Evolutionary conservation across 2,888 invertebrate genomes (phyloP), one percentile per base, ranked within the genome.

Genomic region (Criorhina ranunculi): DNA sequence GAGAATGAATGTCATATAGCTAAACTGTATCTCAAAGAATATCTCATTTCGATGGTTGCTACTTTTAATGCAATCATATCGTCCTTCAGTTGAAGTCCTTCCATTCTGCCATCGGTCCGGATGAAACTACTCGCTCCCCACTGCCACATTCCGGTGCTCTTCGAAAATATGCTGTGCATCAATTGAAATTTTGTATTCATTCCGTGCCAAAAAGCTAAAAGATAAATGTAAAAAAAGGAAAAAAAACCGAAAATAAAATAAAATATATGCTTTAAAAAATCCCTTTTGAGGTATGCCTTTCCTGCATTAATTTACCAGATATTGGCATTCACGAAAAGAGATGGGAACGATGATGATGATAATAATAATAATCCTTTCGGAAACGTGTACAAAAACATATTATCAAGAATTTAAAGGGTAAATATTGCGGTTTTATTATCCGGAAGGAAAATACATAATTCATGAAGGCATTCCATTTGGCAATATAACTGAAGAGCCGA

Each of bases 391-490:
- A 80, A 76, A 85, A 85, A 80, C 85, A 85, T 85, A 85, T 85
- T 85, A 85, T 85, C 85, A 81, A 72, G 81, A 86, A 86, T 86
- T 86, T 86, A 86, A 86, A 86, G 86, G 86, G 86, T 86, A 86
- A 86, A 86, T 86, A 86, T 86, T 86, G 86, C 86, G 86, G 86
- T 86, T 86, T 86, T 86, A 86, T 86, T 81, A 86, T 86, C 86
- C 81, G 86, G 76, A 86, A 86, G 76, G 72, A 44, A 81, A 77
- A 86, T 86, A 81, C 81, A 86, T 86, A 86, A 86, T 86, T 86
- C 86, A 86, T 86, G 80, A 80, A 60, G 70, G 80, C 85, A 76
- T 79, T 85, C 75, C 73, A 70, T 80, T 85, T 85, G 85, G 80
- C 85, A 85, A 85, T 85, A 79, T 85, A 80, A 75, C 75, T 75